These are phyloP conservation scores for Malurus elegans DNA, from an alignment of 2,113 vertebrate species.

Conservation along the genomic window DNA sequence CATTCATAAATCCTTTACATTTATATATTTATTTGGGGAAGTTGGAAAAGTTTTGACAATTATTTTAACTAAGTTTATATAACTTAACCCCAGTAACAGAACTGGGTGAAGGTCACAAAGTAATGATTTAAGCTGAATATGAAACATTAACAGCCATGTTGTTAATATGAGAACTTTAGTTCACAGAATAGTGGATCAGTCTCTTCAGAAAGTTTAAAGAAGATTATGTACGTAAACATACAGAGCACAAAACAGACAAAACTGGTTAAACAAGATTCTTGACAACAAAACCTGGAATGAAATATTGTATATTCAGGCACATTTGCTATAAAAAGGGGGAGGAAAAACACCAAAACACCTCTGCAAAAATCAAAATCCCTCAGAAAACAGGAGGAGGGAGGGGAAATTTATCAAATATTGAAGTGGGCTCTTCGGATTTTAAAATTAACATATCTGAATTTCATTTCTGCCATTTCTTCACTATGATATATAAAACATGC, in stretches of 20 bases:
- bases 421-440: neutral
- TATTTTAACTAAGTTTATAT: neutral
- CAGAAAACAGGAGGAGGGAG: rapidly evolving
- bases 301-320: neutral
- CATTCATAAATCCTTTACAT: neutral
- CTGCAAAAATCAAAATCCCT: neutral
- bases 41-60: neutral
- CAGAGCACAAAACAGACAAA: neutral
- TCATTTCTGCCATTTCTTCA: neutral
- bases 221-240: neutral
- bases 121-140: neutral
- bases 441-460: neutral
- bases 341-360: neutral
- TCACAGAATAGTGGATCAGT: neutral
- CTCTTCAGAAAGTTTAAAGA: neutral
- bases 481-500: neutral
- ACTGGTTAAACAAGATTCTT: slow-evolving; percentile 61
- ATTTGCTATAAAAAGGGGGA: neutral
- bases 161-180: neutral
- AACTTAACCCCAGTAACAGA: neutral
- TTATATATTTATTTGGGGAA: neutral
- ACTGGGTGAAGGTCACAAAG: neutral
- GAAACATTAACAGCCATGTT: neutral
- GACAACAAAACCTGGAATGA: neutral
- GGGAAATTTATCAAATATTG: neutral